phyloP scores from a whole-genome alignment of 1,140 invertebrate genomes.

The Drosophila pseudoobscura region DNA sequence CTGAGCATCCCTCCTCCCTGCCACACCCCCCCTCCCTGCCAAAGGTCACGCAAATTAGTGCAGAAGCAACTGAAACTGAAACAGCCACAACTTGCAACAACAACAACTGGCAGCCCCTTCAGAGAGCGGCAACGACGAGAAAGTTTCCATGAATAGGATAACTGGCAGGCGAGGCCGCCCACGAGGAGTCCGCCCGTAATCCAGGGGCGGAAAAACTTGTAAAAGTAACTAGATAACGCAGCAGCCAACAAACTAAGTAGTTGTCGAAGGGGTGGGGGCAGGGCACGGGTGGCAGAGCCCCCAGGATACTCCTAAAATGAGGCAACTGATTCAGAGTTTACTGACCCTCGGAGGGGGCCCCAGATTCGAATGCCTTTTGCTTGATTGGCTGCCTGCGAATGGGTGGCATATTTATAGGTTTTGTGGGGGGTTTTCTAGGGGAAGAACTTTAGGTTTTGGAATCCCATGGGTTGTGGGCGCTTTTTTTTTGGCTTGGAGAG shows the following conservation, averaged over 20 bases:
- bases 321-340: slow-evolving; percentile 1
- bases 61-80: slow-evolving; percentile 17
- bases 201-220: slow-evolving; percentile 63
- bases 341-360: slow-evolving; percentile 5
- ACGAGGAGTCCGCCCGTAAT: slow-evolving; percentile 42
- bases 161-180: slow-evolving; percentile 20
- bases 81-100: slow-evolving; percentile 28
- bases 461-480: too few relatives aligned
- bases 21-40: neutral
- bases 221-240: slow-evolving; percentile 74
- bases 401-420: too few relatives aligned
- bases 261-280: slow-evolving; percentile 16
- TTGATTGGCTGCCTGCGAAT: neutral
- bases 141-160: slow-evolving; percentile 65
- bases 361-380: neutral
- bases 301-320: slow-evolving; percentile 2
- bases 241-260: slow-evolving; percentile 52
- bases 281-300: neutral
- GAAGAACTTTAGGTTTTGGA: too few relatives aligned
- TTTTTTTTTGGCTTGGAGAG: too few relatives aligned
- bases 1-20: slow-evolving; percentile 37
- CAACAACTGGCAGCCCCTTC: slow-evolving; percentile 19
- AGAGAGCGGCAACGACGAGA: slow-evolving; percentile 27
- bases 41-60: slow-evolving; percentile 79
- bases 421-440: too few relatives aligned